Evolutionary conservation across 2,113 vertebrate genomes (phyloP).

Genomic region (Reinhardtius hippoglossoides): DNA sequence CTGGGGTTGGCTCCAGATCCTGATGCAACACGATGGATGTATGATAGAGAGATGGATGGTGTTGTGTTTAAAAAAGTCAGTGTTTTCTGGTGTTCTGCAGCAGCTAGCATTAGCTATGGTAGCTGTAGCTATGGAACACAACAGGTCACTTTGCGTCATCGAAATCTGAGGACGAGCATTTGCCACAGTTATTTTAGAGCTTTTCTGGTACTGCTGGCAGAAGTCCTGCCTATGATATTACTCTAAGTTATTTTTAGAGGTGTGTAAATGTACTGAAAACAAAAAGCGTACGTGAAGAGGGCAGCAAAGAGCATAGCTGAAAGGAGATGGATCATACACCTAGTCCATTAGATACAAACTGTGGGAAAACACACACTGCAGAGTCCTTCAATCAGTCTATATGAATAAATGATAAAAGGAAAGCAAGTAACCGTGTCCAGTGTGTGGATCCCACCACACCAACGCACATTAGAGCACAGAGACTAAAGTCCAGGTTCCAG

Average conservation of each 20-base stretch:
- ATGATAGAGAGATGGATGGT: too few relatives aligned
- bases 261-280: neutral
- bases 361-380: slow-evolving; percentile 11
- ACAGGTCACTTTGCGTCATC: neutral
- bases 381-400: slow-evolving; percentile 18
- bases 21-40: too few relatives aligned
- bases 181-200: neutral
- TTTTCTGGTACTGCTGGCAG: neutral
- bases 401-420: slow-evolving; percentile 42
- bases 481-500: neutral
- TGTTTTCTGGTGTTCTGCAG: too few relatives aligned
- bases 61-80: too few relatives aligned
- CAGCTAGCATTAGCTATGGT: too few relatives aligned
- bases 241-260: neutral
- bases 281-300: neutral
- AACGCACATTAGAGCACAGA: neutral
- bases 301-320: neutral
- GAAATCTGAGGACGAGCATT: neutral
- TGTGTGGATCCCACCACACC: neutral
- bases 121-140: neutral
- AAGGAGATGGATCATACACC: slow-evolving; percentile 4
- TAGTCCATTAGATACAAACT: slow-evolving; percentile 22
- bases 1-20: too few relatives aligned
- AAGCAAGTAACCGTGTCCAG: neutral
- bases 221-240: neutral